Evolutionary conservation across 1,140 invertebrate species (phyloP), one percentile per base, ranked within the genome.

Genomic region (Trypoxylus dichotomus): DNA sequence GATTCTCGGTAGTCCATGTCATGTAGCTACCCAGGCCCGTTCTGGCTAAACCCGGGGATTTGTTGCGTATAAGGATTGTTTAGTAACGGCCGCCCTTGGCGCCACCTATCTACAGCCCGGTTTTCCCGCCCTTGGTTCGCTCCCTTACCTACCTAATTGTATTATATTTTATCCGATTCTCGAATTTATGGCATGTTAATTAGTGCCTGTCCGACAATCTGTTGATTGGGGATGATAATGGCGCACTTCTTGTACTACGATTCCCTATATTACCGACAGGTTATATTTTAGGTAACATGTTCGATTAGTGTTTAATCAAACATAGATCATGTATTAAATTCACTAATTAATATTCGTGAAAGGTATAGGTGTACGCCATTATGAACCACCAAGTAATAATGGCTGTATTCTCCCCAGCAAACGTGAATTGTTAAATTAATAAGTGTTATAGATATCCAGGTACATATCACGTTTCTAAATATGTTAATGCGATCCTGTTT

Each of bases 1-100:
- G 43, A 27, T n/a, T 8, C 19, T 75, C 41, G 6, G 47, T 24
- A 47, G 13, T 75, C 10, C 29, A 27, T 75, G 74, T 75, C 41
- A 54, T 75, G 74, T 75, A 27, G 21, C 41, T 3, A 19, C 2
- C 25, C 60, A 6, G 60, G 60, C 25, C 60, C n/a, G 21, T 63
- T 24, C 25, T 3, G 60, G 74, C 24, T 75, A 75, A 75, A 41
- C 74, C 41, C 74, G 42, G 74, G 74, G 74, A 75, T 75, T 75
- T 43, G 71, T 73, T 73, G 37, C 71, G 37, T 73, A 68, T 25
- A 42, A 42, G 71, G 71, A 41, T 63, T 63, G 60, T 63, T 63
- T 63, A 63, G 60, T 63, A 19, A 63, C 60, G 60, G 60, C 43
- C 43, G n/a, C 11, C 43, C 43, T 7, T 11, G 3, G 58, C 58